Conservation (phyloP, 2,113 vertebrate genomes). For the Romanogobio albipinnatus region DNA sequence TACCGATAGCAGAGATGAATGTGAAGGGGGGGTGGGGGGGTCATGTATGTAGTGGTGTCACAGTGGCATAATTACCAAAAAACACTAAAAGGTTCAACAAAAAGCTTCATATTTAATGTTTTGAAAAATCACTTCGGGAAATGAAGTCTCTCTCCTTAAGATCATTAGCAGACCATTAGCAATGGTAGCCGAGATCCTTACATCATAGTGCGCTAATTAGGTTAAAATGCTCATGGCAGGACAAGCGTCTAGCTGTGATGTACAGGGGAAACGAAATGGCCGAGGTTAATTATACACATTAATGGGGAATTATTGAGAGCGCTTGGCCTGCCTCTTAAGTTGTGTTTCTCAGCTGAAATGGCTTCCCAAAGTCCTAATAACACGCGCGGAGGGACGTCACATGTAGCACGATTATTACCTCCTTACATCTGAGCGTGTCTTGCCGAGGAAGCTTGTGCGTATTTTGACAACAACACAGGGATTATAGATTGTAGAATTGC, state of each 20-base stretch:
- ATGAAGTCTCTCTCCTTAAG: conserved; percentile 61
- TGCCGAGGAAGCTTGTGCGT: not conserved
- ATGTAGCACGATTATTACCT: not conserved
- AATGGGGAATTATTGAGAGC: conserved; percentile 62
- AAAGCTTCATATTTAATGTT: conserved; percentile 54
- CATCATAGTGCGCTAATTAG: conserved; percentile 63
- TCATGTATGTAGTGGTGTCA: conserved; percentile 29
- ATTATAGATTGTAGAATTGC: not conserved
- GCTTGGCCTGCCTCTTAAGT: conserved; percentile 51
- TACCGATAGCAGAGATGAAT: conserved; percentile 31
- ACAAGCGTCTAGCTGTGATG: conserved; percentile 57
- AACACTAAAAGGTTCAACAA: conserved; percentile 46
- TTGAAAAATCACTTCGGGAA: conserved; percentile 63
- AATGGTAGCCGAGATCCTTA: conserved; percentile 62
- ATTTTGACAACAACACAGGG: not conserved
- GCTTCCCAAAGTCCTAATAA: conserved; percentile 27
- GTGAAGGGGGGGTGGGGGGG: not conserved
- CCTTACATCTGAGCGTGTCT: not conserved
- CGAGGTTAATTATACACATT: conserved; percentile 63
- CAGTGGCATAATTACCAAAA: conserved; percentile 49
- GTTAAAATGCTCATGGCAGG: conserved; percentile 63
- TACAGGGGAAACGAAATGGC: conserved; percentile 58
- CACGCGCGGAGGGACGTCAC: not conserved
- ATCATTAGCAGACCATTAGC: conserved; percentile 64
- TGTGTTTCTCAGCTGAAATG: conserved; percentile 47